A percentile compares a stretch with the other conserved stretches of the same genome.
These are phyloP conservation scores for Mythimna pallens DNA, from an alignment of 2,888 invertebrate genomes.

Conservation along the genomic window DNA sequence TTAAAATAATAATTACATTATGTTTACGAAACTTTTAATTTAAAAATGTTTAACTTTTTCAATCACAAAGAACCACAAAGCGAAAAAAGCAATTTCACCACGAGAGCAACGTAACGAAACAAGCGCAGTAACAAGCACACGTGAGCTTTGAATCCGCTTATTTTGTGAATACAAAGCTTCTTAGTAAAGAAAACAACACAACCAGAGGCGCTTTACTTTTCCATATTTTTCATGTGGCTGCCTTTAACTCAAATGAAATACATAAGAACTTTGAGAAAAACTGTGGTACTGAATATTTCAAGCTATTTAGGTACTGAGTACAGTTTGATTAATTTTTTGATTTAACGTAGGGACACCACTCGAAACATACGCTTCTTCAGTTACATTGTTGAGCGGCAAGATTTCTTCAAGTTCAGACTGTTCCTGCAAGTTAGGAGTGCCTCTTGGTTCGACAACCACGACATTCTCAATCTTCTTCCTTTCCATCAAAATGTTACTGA, in stretches of 20 bases:
- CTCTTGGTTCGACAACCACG: conserved; percentile 3
- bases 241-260: not conserved
- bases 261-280: not conserved
- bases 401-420: conserved; percentile 23
- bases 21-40: conserved; percentile 26
- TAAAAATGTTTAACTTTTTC: not conserved
- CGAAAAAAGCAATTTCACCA: conserved; percentile 24
- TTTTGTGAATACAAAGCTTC: conserved; percentile 32
- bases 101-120: not conserved
- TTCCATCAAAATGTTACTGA: conserved; percentile 78
- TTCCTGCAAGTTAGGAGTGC: not conserved
- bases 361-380: conserved; percentile 38
- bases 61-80: conserved; percentile 15
- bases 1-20: conserved; percentile 18
- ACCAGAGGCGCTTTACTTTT: not conserved
- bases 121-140: conserved; percentile 5
- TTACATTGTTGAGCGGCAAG: not conserved
- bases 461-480: conserved; percentile 58
- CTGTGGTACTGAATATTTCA: not conserved
- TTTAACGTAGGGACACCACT: conserved; percentile 41
- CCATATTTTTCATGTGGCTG: conserved; percentile 9
- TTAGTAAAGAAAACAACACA: not conserved
- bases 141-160: conserved; percentile 32
- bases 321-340: conserved; percentile 3
- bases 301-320: conserved; percentile 6